Conservation (phyloP, 2,888 invertebrate species). For the Zaprionus obscuricornis region DNA sequence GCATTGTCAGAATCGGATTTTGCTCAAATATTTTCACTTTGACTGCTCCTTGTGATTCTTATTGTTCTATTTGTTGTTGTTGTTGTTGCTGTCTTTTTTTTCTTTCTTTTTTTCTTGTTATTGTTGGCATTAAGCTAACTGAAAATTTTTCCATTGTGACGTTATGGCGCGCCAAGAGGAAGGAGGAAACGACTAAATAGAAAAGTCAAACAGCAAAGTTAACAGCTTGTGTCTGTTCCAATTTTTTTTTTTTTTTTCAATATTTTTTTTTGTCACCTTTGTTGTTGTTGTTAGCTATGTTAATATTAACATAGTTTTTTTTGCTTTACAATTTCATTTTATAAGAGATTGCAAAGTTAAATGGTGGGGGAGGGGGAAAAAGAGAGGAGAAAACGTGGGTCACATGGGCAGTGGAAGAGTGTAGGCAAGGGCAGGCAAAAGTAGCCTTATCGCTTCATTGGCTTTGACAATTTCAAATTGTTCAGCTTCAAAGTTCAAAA, state of each 20-base stretch:
- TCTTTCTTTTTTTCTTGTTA: too few relatives aligned
- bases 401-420: too few relatives aligned
- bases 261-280: constrained; percentile 22
- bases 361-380: not conserved
- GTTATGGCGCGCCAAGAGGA: constrained; percentile 2
- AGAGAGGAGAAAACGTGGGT: too few relatives aligned
- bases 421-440: too few relatives aligned
- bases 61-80: constrained; percentile 2
- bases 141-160: constrained; percentile 44
- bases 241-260: too few relatives aligned
- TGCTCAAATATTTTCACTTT: constrained; percentile 59
- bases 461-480: constrained; percentile 56
- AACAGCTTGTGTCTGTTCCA: constrained; percentile 37
- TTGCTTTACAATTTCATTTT: constrained; percentile 32
- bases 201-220: too few relatives aligned
- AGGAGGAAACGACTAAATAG: constrained; percentile 5
- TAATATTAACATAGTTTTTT: not conserved
- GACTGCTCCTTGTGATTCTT: constrained; percentile 38
- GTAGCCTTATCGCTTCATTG: constrained; percentile 56
- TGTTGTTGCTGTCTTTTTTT: not conserved
- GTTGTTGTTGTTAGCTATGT: constrained; percentile 7
- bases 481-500: constrained; percentile 62
- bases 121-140: constrained; percentile 27
- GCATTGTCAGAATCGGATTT: constrained; percentile 36
- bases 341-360: constrained; percentile 18